Conservation (phyloP, 2,113 vertebrate genomes). For the Crypturellus undulatus region DNA sequence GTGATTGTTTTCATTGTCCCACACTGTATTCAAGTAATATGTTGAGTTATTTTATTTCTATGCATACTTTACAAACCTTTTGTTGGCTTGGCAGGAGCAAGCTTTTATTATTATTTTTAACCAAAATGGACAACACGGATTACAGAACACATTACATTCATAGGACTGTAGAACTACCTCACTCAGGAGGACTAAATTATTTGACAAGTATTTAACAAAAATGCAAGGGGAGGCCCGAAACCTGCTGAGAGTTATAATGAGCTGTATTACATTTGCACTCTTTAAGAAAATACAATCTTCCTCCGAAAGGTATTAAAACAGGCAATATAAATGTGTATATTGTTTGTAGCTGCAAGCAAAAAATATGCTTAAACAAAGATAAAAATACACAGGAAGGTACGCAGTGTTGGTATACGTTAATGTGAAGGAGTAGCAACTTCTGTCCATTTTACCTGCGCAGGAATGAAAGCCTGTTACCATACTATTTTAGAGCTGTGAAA, state of each 20-base stretch:
- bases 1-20: not conserved
- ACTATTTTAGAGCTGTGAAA: not conserved
- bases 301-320: constrained; percentile 31
- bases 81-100: not conserved
- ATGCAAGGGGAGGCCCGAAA: constrained; percentile 26
- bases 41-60: not conserved
- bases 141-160: not conserved
- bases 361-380: not conserved
- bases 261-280: constrained; percentile 14
- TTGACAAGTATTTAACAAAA: constrained; percentile 42
- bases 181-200: constrained; percentile 6
- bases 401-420: not conserved
- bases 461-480: not conserved
- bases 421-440: not conserved
- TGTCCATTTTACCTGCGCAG: not conserved
- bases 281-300: constrained; percentile 19
- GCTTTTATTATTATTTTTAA: not conserved
- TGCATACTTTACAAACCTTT: not conserved
- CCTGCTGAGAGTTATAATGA: constrained; percentile 41
- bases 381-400: not conserved
- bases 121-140: not conserved
- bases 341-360: constrained; percentile 5
- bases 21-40: not conserved
- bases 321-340: constrained; percentile 42
- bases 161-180: not conserved